phyloP scores from a whole-genome alignment of 2,113 vertebrate species.

The Tenebrosternarchus preto region DNA sequence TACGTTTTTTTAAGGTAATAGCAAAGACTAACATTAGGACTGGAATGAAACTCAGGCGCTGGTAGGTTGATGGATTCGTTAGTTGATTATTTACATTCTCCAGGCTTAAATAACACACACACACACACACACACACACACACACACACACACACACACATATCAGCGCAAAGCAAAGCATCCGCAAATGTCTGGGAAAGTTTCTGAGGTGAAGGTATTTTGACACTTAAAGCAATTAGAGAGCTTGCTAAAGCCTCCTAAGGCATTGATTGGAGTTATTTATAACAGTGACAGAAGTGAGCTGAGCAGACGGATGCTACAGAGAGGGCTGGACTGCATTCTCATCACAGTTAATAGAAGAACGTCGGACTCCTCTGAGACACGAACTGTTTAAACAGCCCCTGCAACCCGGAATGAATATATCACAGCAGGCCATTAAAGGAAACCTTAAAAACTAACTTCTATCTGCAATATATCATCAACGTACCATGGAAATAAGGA shows the following conservation, averaged over 20 bases:
- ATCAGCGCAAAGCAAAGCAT: not conserved
- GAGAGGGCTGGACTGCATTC: conserved; percentile 55
- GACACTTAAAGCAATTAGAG: conserved; percentile 70
- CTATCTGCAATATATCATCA: not conserved
- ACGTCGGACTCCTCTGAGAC: conserved; percentile 25
- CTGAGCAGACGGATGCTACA: conserved; percentile 46
- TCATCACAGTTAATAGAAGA: conserved; percentile 43
- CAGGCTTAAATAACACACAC: too few species aligned
- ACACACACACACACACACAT: conserved; percentile 15
- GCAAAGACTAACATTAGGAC: not conserved
- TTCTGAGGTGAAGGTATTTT: conserved; percentile 57
- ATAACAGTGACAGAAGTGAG: conserved; percentile 68
- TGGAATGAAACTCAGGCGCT: not conserved
- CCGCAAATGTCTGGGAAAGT: conserved; percentile 40
- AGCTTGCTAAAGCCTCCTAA: conserved; percentile 66
- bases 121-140: conserved; percentile 23
- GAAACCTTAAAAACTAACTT: not conserved
- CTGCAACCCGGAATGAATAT: not conserved
- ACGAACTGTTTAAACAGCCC: not conserved
- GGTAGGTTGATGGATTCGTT: not conserved
- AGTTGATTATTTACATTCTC: too few species aligned
- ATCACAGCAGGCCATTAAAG: not conserved
- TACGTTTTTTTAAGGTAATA: too few species aligned
- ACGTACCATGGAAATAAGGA: not conserved
- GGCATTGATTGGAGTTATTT: conserved; percentile 74